Evolutionary conservation across 2,797 vertebrate species (phyloP).

Genomic region (Anniella stebbinsi): DNA sequence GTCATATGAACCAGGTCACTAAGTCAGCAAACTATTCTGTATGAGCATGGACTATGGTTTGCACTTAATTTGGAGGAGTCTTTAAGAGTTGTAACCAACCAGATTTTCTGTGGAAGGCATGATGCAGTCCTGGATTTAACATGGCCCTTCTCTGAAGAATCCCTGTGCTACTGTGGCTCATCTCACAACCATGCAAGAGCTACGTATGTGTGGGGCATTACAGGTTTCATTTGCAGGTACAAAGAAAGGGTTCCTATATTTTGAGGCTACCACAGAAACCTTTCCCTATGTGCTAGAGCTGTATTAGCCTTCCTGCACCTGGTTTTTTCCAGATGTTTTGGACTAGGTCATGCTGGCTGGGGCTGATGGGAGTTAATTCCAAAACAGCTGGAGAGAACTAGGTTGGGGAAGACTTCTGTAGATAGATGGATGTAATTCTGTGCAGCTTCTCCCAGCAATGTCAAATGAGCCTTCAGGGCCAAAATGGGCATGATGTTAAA

Average conservation of each 20-base stretch:
- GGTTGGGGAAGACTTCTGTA: too few relatives aligned
- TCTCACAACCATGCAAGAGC: background rate
- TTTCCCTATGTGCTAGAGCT: background rate
- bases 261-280: background rate
- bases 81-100: slow-evolving; percentile 2
- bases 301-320: background rate
- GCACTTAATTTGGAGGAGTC: background rate
- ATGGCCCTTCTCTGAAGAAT: background rate
- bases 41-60: background rate
- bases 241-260: background rate
- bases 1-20: background rate
- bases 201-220: background rate
- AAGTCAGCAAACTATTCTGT: background rate
- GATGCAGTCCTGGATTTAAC: background rate
- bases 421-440: background rate
- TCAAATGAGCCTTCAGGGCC: background rate
- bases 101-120: background rate
- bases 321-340: too few relatives aligned
- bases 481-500: background rate
- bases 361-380: too few relatives aligned
- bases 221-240: background rate
- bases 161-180: background rate
- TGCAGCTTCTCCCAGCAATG: background rate
- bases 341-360: too few relatives aligned
- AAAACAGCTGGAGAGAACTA: too few relatives aligned